Evolutionary conservation across 1,140 invertebrate species (phyloP), one percentile per base, ranked within the genome.

Genomic region (Reticulitermes speratus): DNA sequence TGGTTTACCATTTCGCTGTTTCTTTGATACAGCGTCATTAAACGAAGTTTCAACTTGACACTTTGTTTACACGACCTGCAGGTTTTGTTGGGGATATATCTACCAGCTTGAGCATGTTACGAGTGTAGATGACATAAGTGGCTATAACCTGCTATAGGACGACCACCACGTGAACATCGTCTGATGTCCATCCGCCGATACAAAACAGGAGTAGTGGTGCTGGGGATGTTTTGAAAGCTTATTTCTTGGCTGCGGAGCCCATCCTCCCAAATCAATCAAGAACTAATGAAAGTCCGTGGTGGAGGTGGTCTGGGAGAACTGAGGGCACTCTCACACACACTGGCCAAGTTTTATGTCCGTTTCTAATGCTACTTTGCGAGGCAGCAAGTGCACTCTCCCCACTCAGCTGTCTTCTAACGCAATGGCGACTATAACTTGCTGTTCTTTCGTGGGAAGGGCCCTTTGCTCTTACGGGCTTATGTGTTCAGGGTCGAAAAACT

Each of bases 341-440:
- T 75, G 65, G 65, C 65, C 65, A 30, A 75, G 65, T 75, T 75
- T 75, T 75, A 75, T 75, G 65, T 75, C 65, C n/a, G 65, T 30
- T 75, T 75, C 65, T 75, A 75, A 75, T 75, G 65, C 65, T 75
- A 75, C 65, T 75, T 75, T 75, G 65, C 16, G 65, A 75, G 65
- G 25, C n/a, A 30, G 65, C 65, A 75, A 75, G 65, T 75, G 65
- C 65, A 75, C 65, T 75, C 19, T 75, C 65, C 65, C 65, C n/a
- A 30, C 65, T 75, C 65, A 30, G 65, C 65, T 75, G 65, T 75
- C 65, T 75, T 75, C 65, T 30, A 30, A 75, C 65, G 65, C 65
- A 75, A 75, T 7, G 65, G n/a, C n/a, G 25, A 75, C 25, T 30
- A 2, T 9, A n/a, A 75, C 65, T 30, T 8, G n/a, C n/a, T n/a